phyloP scores from a whole-genome alignment of 1,140 invertebrate genomes.

The Drosophila busckii region DNA sequence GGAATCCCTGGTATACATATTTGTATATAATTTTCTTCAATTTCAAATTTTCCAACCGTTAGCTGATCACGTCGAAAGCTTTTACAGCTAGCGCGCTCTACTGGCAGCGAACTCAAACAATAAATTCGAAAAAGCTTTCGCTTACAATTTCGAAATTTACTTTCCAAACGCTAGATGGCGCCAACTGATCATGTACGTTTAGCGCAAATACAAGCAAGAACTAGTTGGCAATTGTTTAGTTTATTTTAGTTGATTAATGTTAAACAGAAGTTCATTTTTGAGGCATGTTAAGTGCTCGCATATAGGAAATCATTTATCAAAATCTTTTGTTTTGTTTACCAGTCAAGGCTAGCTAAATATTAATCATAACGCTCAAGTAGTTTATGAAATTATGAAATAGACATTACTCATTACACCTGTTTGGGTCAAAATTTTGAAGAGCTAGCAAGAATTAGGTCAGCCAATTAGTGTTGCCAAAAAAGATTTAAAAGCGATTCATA shows the following conservation, averaged over 20 bases:
- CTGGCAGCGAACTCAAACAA: neutral
- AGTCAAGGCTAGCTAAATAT: slow-evolving; percentile 3
- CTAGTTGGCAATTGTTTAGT: neutral
- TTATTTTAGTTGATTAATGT: too few relatives aligned
- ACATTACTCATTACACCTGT: too few relatives aligned
- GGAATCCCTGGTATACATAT: too few relatives aligned
- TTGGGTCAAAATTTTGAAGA: slow-evolving; percentile 1
- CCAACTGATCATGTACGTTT: slow-evolving; percentile 11
- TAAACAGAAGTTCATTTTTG: slow-evolving; percentile 6
- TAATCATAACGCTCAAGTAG: slow-evolving; percentile 3
- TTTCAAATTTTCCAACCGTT: too few relatives aligned
- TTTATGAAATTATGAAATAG: slow-evolving; percentile 1
- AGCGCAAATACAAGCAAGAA: slow-evolving; percentile 1
- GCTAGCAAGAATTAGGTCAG: slow-evolving; percentile 19
- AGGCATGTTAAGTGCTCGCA: neutral
- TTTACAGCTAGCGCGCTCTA: slow-evolving; percentile 32
- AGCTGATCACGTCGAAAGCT: slow-evolving; percentile 6
- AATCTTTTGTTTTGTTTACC: slow-evolving; percentile 12
- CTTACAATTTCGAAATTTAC: slow-evolving; percentile 36
- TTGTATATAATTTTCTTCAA: too few relatives aligned
- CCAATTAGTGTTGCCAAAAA: slow-evolving; percentile 18
- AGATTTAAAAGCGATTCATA: slow-evolving; percentile 14
- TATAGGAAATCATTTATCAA: slow-evolving; percentile 24
- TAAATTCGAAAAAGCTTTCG: slow-evolving; percentile 44
- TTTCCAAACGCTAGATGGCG: slow-evolving; percentile 48